Conservation (phyloP, 30 jellyfish, hydroid and myxozoan genomes). For the Nemopilema nomurai region DNA sequence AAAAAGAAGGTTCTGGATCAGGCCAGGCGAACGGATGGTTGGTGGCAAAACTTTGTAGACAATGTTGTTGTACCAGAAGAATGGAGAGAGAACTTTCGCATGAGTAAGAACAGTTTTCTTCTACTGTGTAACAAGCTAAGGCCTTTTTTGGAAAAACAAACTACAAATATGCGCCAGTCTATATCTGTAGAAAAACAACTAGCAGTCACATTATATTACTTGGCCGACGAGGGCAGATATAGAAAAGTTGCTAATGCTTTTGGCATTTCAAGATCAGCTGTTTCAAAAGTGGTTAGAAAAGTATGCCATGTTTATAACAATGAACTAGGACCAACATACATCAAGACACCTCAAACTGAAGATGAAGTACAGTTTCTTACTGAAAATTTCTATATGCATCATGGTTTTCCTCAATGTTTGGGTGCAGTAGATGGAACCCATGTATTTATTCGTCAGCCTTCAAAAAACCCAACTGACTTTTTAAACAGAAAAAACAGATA, state of each 20-base stretch:
- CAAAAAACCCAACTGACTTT: slow-evolving; percentile 7
- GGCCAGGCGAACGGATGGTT: slow-evolving; percentile 38
- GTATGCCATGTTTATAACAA: slow-evolving; percentile 18
- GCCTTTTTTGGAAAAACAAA: slow-evolving; percentile 25
- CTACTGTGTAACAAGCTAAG: slow-evolving; percentile 22
- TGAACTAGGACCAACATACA: slow-evolving; percentile 30
- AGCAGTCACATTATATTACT: slow-evolving; percentile 49
- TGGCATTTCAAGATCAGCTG: slow-evolving; percentile 58
- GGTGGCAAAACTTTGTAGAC: slow-evolving; percentile 46
- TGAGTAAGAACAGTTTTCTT: slow-evolving; percentile 28
- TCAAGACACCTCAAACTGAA: slow-evolving; percentile 11
- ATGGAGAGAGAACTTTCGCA: slow-evolving; percentile 50
- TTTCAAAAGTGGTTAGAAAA: slow-evolving; percentile 41
- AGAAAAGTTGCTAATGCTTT: slow-evolving; percentile 65
- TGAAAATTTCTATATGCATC: slow-evolving; percentile 7
- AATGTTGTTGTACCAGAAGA: slow-evolving; percentile 38
- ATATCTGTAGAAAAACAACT: slow-evolving; percentile 46
- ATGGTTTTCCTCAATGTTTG: slow-evolving; percentile 45
- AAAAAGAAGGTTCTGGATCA: slow-evolving; percentile 17
- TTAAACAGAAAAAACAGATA: slow-evolving; percentile 19
- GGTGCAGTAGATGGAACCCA: slow-evolving; percentile 66
- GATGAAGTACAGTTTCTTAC: slow-evolving; percentile 9
- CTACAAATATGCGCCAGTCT: slow-evolving; percentile 35
- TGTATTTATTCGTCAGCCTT: slow-evolving; percentile 28
- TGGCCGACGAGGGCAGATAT: slow-evolving; percentile 60